Percentiles rank a stretch among this genome's conserved stretches.
Conservation (phyloP, 2,113 vertebrate species). For the Furnarius figulus region DNA sequence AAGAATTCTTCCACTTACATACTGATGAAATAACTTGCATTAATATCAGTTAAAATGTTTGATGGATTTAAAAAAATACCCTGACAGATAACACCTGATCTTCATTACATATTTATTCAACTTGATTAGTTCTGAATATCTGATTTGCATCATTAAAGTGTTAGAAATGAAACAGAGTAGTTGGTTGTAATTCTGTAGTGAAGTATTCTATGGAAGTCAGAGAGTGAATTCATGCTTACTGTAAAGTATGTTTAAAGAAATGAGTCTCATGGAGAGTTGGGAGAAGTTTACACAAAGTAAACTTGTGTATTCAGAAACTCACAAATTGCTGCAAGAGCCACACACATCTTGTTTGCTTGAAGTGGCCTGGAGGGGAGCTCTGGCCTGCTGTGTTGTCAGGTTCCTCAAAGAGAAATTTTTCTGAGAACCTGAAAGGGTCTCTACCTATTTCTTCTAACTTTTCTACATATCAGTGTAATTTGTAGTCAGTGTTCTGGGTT, state of each 20-base stretch:
- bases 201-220: background rate
- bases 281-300: background rate
- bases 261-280: background rate
- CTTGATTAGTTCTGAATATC: background rate
- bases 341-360: background rate
- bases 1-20: background rate
- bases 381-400: background rate
- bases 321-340: background rate
- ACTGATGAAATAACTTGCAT: background rate
- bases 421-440: background rate
- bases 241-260: background rate
- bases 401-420: background rate
- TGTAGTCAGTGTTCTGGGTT: background rate
- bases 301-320: background rate
- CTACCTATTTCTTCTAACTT: background rate
- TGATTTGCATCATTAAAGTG: background rate
- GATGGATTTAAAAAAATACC: background rate
- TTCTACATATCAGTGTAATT: background rate
- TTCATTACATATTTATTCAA: background rate
- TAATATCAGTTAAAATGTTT: background rate
- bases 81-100: background rate
- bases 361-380: background rate
- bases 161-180: background rate
- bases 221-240: background rate
- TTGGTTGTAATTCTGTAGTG: background rate